These are phyloP conservation scores for Pseudomyrmex gracilis DNA, from an alignment of 1,140 invertebrate species.

Conservation along the genomic window DNA sequence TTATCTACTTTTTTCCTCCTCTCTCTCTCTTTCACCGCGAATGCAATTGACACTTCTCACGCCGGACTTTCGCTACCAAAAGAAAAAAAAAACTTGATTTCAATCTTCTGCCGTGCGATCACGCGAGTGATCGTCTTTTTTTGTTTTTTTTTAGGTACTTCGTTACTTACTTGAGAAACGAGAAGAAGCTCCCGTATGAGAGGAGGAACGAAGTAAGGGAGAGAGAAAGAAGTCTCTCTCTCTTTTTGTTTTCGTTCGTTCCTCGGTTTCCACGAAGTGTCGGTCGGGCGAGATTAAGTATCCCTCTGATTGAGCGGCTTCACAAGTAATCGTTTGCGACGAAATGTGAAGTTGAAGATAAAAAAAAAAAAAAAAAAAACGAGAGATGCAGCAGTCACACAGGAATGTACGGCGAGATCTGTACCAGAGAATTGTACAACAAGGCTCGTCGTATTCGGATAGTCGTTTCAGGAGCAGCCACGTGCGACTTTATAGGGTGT, in stretches of 20 bases:
- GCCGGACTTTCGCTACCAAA: constrained; percentile 11
- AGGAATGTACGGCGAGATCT: constrained; percentile 29
- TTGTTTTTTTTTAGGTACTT: no score
- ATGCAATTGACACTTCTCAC: constrained; percentile 13
- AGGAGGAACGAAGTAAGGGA: background rate
- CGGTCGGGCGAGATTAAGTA: constrained; percentile 8
- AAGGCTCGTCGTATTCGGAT: constrained; percentile 70
- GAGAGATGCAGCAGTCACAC: constrained; percentile 36
- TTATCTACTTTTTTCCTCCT: constrained; percentile 15
- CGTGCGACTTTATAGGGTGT: constrained; percentile 79
- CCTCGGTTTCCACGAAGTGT: constrained; percentile 37
- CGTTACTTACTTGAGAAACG: constrained; percentile 17
- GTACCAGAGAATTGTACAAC: constrained; percentile 55
- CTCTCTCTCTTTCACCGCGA: constrained; percentile 24
- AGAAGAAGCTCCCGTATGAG: background rate
- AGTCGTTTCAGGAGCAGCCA: constrained; percentile 68
- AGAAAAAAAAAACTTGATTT: constrained; percentile 44
- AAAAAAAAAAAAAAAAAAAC: constrained; percentile 41
- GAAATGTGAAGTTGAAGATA: constrained; percentile 24
- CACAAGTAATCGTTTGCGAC: constrained; percentile 21
- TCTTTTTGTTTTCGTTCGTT: background rate
- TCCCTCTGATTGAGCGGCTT: constrained; percentile 36
- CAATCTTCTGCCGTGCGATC: constrained; percentile 30
- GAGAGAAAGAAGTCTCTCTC: constrained; percentile 15
- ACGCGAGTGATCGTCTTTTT: constrained; percentile 35